Evolutionary conservation across 2,888 invertebrate species (phyloP), one percentile per base, ranked within the genome.

Genomic region (Dasypogon diadema): DNA sequence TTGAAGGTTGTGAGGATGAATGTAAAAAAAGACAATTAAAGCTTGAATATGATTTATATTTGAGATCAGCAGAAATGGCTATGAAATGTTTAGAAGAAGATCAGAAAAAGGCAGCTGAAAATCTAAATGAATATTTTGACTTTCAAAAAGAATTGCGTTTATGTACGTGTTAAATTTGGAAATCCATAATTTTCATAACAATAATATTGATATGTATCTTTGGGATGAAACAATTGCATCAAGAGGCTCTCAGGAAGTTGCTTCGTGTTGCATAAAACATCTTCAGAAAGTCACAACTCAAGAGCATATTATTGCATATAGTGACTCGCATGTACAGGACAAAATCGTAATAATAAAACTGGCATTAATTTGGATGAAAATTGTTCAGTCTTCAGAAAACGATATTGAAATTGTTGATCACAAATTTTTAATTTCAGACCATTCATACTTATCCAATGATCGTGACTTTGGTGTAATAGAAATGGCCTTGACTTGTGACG

Each of bases 181-280:
- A 60, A 34, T 60, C 60, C 60, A 60, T 34, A 60, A 60, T 37
- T 34, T 60, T 60, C 60, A 60, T 60, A 60, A 60, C 60, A 60
- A 60, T 37, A 60, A 60, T 60, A 60, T 37, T 60, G 34, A 34
- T 26, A 63, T 63, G 42, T 58, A 30, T 30, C 58, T 51, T 51
- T 51, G 51, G 77, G 77, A 56, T 80, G 77, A 79, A 79, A 79
- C 63, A 79, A 78, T 79, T 78, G 78, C 77, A 79, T 76, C 76
- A 70, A 78, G 78, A 60, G 76, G 73, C 34, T 65, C 76, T 22
- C 77, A 77, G 30, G 77, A 78, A 79, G 74, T 80, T 74, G 77
- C 78, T 68, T 80, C 79, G 77, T 80, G 77, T 74, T 79, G 75
- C 72, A 77, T 79, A 76, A 80, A 77, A 51, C 80, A 80, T 74